Base-by-base conservation (phyloP, 2,888 invertebrate genomes). In the Amphimallon solstitiale region DNA sequence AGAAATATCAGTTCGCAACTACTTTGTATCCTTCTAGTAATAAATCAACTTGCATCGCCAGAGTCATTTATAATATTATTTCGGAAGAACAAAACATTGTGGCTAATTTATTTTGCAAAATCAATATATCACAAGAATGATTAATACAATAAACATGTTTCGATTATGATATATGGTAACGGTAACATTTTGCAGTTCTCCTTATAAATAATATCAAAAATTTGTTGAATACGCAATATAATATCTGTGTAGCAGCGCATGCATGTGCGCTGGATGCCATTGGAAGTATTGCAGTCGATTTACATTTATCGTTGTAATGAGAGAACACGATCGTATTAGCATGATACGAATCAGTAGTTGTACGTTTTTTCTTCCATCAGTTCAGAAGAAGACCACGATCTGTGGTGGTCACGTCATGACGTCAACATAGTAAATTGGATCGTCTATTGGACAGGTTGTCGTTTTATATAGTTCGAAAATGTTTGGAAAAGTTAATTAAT, bases 231-330 rank as follows among this genome's bases (percentile, higher is more conserved):
- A 43, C 45, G 14, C 9, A 45, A 17, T 29, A 29, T 29, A 29
- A 29, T 29, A 29, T 29, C 29, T 29, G 29, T 9, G 9, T 9
- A 29, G 15, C 12, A 40, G 12, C n/a, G 9, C 7, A 4, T 48
- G 14, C 37, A 43, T 45, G 29, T 34, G 35, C 48, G 61, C 15
- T 34, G n/a, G n/a, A n/a, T n/a, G 17, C 12, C 34, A 35, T 15
- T 29, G 17, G 46, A 40, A 52, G 63, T 52, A 51, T 61, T 61
- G 66, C 72, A 67, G 66, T 66, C 70, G 67, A 77, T 77, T 75
- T 77, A 75, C 76, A 77, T 77, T 76, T 76, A 77, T 74, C 75
- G 56, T 19, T 75, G 72, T 77, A 77, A 77, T 75, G 76, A 77
- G 76, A 70, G 71, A 70, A 73, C 74, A 72, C 70, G 72, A 73